Percentiles rank a stretch among this genome's conserved stretches.
phyloP scores from a whole-genome alignment of 2,113 vertebrate species.

The Crotalus helleri region DNA sequence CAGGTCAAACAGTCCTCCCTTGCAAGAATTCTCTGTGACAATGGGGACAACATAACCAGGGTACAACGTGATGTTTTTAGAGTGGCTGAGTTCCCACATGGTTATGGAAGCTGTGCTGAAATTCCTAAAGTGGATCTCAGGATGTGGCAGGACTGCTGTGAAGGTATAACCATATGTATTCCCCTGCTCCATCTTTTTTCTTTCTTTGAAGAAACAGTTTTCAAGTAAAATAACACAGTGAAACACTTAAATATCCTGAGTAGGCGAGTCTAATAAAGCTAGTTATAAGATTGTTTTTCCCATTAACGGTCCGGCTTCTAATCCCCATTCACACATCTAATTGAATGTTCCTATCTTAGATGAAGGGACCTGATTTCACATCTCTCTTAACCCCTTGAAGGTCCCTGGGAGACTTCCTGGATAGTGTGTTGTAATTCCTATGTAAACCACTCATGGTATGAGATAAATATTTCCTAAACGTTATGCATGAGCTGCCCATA shows the following conservation, averaged over 20 bases:
- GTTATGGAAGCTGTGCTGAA: constrained; percentile 85
- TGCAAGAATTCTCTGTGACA: constrained; percentile 89
- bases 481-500: background rate
- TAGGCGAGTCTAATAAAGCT: background rate
- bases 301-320: background rate
- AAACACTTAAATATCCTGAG: background rate
- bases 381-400: background rate
- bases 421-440: background rate
- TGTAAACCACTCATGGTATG: background rate
- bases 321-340: background rate
- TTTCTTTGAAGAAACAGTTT: background rate
- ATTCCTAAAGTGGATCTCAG: constrained; percentile 89
- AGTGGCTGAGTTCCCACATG: constrained; percentile 87
- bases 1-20: constrained; percentile 93
- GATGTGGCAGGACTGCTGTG: constrained; percentile 98
- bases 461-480: background rate
- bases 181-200: too few relatives aligned
- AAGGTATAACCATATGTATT: constrained; percentile 73
- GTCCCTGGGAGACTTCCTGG: background rate
- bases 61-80: constrained; percentile 88
- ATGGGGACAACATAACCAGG: constrained; percentile 93
- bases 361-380: background rate
- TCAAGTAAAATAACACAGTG: background rate
- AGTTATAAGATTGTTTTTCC: background rate
- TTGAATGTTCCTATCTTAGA: background rate